Evolutionary conservation across 2,888 invertebrate species (phyloP).

Genomic region (Drosophila ustulata): DNA sequence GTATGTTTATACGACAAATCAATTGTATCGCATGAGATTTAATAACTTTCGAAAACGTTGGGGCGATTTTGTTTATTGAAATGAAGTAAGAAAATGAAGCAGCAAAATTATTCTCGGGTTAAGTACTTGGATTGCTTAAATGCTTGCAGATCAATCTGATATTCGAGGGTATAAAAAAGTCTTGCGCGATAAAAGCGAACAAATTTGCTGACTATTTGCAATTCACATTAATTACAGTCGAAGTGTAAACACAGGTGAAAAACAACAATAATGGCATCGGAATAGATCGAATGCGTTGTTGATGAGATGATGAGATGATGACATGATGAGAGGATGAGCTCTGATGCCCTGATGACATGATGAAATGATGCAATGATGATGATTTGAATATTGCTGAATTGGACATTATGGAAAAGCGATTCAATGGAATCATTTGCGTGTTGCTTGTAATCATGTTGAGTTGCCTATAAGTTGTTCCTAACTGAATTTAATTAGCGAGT

Average conservation of each 20-base stretch:
- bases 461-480: not conserved
- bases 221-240: conserved; percentile 44
- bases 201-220: conserved; percentile 26
- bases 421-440: not conserved
- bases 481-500: conserved; percentile 7
- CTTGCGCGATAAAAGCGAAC: not conserved
- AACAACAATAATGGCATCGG: conserved; percentile 27
- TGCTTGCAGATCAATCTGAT: no score
- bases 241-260: conserved; percentile 42
- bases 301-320: conserved; percentile 1
- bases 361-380: conserved; percentile 1
- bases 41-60: no score
- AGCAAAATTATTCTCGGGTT: no score
- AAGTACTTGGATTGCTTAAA: no score
- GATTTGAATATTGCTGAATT: conserved; percentile 1
- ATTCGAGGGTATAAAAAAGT: conserved; percentile 16
- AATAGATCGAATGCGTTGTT: conserved; percentile 19
- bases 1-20: no score
- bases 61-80: no score
- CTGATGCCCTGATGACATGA: conserved; percentile 3
- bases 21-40: no score
- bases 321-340: conserved; percentile 7
- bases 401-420: not conserved
- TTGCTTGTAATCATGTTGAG: not conserved
- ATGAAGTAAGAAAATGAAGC: no score